Base-by-base conservation (phyloP, 2,888 invertebrate species). In the Trisateles emortualis region DNA sequence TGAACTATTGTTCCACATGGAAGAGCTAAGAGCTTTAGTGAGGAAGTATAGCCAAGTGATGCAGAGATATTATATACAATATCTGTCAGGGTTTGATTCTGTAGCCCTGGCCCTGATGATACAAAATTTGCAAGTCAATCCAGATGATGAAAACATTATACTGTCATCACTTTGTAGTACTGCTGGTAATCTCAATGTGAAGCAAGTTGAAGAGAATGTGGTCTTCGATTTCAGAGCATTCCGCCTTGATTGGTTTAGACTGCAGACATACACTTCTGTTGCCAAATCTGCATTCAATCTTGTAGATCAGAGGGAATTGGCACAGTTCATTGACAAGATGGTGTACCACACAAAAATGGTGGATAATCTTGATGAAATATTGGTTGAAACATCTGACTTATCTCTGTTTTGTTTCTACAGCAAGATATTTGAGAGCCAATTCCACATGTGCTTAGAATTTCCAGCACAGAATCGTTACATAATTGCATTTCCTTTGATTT, bases 391-490 rank as follows among this genome's bases (percentile, higher is more conserved):
- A 1, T 99, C 99, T 0, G 99, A 99, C 92, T 93, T 99, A 13
- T 99, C 99, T 0, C 96, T 99, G 63, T 99, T 99, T 84, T 99
- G 99, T 85, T 99, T 99, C 83, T 99, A 99, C 86, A 98, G 96
- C 78, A 96, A 97, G 91, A 97, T 98, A 84, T 99, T 99, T 89
- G 98, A 99, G 86, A 98, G 97, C 77, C 99, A 99, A 87, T 99
- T 99, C 84, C 98, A 98, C 79, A 98, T 98, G 97, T 99, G 99
- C 87, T 93, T 99, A 68, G 99, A 99, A 86, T 99, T 99, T 83
- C 99, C 99, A 24, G 99, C 99, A 16, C 99, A 99, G 89, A 98
- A 98, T 87, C 95, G 99, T 35, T 99, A 97, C 83, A 99, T 99
- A 63, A 97, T 99, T 66, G 98, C 99, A 45, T 99, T 99, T 86